Evolutionary conservation across 2,888 invertebrate genomes (phyloP), one percentile per base, ranked within the genome.

Genomic region (Cheilosia variabilis): DNA sequence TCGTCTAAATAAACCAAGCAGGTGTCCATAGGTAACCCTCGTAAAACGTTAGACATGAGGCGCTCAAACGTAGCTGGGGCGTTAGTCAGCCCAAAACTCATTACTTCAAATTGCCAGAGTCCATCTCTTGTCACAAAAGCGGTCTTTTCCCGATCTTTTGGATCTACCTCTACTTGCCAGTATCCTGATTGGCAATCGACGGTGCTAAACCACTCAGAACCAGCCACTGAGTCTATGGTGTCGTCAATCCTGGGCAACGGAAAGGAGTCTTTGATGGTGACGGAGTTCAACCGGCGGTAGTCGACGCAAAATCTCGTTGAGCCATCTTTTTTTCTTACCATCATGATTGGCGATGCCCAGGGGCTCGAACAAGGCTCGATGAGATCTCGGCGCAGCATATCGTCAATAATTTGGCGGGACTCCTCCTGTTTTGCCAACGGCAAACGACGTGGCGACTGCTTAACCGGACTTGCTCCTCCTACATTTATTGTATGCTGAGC

Each of bases 231-330:
- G 19, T 71, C 73, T n/a, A 79, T 50, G 10, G 53, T 65, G 34
- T 82, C 84, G n/a, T 84, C 79, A 31, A 75, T 79, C 13, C 66
- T 55, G n/a, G 75, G 75, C 19, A 81, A 9, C 2, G 75, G 75
- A 43, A 58, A 81, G 3, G 60, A 58, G 22, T 80, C 73, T 27
- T 60, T 80, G 31, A 52, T 66, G n/a, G 58, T 65, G 19, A 66
- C 65, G 2, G 19, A 22, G 45, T 68, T 73, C 27, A 80, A 43
- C 4, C 50, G 62, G 19, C 76, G 57, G 19, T 19, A 19, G 19
- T 19, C 19, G 19, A 19, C 19, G 19, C 19, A 19, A 19, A 19
- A 19, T 19, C 82, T 47, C 1, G 57, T 45, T 10, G 71, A 58
- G 5, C 71, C 76, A 19, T 82, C 76, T 19, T 78, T 82, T 34